Conservation (phyloP, 1,140 invertebrate species). For the Danaus melanippus region DNA sequence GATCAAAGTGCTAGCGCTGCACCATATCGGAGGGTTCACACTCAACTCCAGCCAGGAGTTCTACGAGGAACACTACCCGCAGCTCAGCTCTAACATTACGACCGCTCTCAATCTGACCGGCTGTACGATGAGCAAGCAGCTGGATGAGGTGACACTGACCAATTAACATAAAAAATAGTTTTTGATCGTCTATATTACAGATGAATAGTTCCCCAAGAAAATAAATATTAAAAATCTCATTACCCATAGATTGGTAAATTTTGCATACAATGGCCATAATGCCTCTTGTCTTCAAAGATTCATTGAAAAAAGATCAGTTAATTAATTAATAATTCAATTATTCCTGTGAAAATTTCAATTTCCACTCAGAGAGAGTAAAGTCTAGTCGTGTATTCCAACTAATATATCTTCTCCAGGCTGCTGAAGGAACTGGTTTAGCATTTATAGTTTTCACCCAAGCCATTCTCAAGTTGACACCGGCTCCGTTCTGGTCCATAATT, state of each 20-base stretch:
- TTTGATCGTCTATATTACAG: no score
- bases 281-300: no score
- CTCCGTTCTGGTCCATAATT: conserved; percentile 93
- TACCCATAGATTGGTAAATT: no score
- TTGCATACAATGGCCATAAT: no score
- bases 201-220: no score
- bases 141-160: conserved; percentile 77
- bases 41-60: conserved; percentile 71
- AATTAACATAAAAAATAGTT: no score
- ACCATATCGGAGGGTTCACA: conserved; percentile 63
- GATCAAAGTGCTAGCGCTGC: conserved; percentile 72
- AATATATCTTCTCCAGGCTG: conserved; percentile 75
- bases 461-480: conserved; percentile 89
- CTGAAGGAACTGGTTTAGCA: conserved; percentile 93
- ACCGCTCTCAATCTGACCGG: conserved; percentile 68
- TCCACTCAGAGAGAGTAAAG: no score
- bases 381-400: conserved; percentile 11
- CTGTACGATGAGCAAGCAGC: conserved; percentile 79
- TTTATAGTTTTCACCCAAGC: conserved; percentile 95
- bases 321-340: no score
- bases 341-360: no score
- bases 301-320: no score
- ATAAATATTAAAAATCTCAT: no score
- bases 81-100: conserved; percentile 55
- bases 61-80: conserved; percentile 67